Evolutionary conservation across 2,888 invertebrate species (phyloP).

Genomic region (Exephanes ischioxanthus): DNA sequence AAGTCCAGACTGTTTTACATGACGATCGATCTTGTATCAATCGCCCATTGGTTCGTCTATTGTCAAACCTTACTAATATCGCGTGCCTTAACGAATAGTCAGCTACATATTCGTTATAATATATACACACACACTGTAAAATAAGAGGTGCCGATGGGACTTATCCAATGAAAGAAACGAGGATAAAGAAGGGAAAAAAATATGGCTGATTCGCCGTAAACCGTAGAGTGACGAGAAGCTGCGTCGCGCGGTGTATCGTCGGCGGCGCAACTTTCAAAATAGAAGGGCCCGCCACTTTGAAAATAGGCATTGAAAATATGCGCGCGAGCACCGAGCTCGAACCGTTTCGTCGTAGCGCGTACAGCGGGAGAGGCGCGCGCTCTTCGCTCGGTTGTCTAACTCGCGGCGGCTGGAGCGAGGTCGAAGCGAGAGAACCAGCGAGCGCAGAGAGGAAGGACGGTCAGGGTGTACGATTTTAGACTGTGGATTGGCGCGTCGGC

Average conservation of each 20-base stretch:
- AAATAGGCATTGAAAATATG: slow-evolving; percentile 80
- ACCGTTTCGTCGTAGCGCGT: slow-evolving; percentile 7
- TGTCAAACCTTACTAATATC: too few relatives aligned
- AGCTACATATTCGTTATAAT: too few relatives aligned
- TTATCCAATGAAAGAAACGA: background rate
- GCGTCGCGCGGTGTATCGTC: background rate
- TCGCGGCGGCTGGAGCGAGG: slow-evolving; percentile 65
- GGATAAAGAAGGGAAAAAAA: background rate
- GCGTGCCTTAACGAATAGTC: too few relatives aligned
- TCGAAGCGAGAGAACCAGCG: slow-evolving; percentile 56
- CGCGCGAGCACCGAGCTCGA: slow-evolving; percentile 55
- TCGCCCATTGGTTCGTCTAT: too few relatives aligned
- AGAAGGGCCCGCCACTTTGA: slow-evolving; percentile 79
- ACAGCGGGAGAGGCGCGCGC: slow-evolving; percentile 42
- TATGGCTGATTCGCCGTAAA: background rate
- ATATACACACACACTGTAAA: background rate
- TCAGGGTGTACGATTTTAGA: slow-evolving; percentile 83
- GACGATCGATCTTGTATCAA: too few relatives aligned
- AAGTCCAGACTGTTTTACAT: too few relatives aligned
- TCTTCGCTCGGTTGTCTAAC: slow-evolving; percentile 59
- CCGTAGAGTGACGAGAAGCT: background rate
- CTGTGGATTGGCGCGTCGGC: slow-evolving; percentile 83
- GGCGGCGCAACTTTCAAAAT: slow-evolving; percentile 75
- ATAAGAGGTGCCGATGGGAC: background rate
- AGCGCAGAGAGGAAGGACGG: slow-evolving; percentile 68